Percentiles rank a stretch among this genome's conserved stretches.
phyloP scores from a whole-genome alignment of 2,113 vertebrate genomes.

The Aix galericulata region DNA sequence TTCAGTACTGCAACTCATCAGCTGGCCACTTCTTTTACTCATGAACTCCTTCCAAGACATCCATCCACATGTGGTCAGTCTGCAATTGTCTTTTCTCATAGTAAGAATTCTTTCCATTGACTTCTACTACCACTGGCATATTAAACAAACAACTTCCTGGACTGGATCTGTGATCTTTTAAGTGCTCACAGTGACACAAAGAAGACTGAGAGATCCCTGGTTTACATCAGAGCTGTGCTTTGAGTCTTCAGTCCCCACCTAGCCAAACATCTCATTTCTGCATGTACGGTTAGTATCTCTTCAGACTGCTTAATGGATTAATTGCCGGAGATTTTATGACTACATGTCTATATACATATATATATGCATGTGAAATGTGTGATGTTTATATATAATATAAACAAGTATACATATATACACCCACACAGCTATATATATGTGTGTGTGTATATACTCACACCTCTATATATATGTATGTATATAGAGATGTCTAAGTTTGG shows the following conservation, averaged over 20 bases:
- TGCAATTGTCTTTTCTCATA: background rate
- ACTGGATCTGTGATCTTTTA: background rate
- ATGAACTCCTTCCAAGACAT: background rate
- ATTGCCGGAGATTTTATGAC: background rate
- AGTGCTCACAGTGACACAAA: background rate
- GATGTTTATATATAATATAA: background rate
- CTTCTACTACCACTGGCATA: background rate
- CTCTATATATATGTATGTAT: background rate
- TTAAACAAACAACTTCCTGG: background rate
- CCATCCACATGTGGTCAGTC: background rate
- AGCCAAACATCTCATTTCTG: background rate
- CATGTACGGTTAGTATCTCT: background rate
- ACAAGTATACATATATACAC: background rate
- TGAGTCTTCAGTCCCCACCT: accelerated
- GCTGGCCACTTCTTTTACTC: background rate
- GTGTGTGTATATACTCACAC: background rate
- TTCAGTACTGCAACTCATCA: background rate
- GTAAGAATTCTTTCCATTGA: background rate
- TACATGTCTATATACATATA: background rate
- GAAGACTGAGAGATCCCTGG: background rate
- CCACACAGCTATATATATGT: background rate
- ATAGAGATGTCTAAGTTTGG: background rate
- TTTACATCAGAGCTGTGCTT: background rate
- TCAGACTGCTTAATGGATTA: background rate
- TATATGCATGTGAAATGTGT: background rate